Conservation (phyloP, 2,797 vertebrate genomes). For the Lepus townsendii region DNA sequence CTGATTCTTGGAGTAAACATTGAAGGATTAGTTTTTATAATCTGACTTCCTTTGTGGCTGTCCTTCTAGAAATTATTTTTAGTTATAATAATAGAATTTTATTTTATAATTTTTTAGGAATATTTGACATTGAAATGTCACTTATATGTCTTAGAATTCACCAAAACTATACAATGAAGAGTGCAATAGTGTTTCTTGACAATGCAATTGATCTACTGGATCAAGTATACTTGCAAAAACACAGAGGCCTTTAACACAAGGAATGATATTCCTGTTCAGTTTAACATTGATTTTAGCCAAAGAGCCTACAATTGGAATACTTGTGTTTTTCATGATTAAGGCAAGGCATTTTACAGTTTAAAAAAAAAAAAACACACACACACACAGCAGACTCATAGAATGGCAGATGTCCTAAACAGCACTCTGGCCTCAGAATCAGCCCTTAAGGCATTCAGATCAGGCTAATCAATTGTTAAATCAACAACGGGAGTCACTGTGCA, state of each 20-base stretch:
- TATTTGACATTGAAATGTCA: background rate
- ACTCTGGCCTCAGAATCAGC: too few relatives aligned
- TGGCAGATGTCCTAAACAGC: too few relatives aligned
- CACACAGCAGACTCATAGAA: too few relatives aligned
- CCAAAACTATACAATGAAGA: background rate
- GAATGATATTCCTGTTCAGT: background rate
- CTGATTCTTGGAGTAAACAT: too few relatives aligned
- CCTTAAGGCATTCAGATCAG: too few relatives aligned
- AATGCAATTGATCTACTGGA: background rate
- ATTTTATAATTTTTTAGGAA: background rate
- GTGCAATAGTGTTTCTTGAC: background rate
- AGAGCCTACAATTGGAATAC: background rate
- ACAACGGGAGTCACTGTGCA: too few relatives aligned
- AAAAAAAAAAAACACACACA: too few relatives aligned
- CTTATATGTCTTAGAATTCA: background rate
- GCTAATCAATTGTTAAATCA: too few relatives aligned
- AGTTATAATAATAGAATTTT: background rate
- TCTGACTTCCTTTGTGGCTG: too few relatives aligned
- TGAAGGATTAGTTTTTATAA: too few relatives aligned
- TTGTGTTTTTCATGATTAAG: background rate
- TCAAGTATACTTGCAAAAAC: background rate
- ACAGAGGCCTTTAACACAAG: background rate
- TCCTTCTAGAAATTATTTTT: too few relatives aligned
- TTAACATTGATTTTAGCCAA: background rate
- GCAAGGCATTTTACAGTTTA: background rate